Evolutionary conservation across 2,888 invertebrate species (phyloP).

Genomic region (Ischnura elegans): DNA sequence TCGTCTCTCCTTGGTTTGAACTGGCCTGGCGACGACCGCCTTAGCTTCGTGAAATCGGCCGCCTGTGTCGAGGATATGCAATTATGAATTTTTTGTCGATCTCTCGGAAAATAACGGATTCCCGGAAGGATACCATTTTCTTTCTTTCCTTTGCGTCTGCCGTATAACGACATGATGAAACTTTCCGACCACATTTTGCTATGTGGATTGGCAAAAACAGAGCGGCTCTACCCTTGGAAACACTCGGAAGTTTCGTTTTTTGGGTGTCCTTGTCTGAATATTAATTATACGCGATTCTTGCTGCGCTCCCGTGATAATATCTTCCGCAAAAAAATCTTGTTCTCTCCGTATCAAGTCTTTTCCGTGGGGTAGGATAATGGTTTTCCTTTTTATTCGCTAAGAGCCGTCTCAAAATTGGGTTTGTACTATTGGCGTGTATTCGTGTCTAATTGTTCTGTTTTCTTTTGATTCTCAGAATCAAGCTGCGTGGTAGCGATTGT

Average conservation of each 20-base stretch:
- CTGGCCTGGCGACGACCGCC: neutral
- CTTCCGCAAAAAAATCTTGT: neutral
- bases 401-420: neutral
- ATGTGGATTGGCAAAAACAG: neutral
- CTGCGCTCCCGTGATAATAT: neutral
- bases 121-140: neutral
- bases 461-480: neutral
- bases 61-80: neutral
- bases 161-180: slow-evolving; percentile 14
- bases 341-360: neutral
- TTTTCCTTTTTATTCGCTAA: neutral
- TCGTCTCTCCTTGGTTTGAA: neutral
- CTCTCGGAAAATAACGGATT: neutral
- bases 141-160: neutral
- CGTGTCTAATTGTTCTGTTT: neutral
- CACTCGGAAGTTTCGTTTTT: neutral
- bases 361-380: neutral
- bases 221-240: neutral
- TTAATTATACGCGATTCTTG: neutral
- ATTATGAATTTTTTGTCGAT: neutral
- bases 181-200: neutral
- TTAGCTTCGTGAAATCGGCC: neutral
- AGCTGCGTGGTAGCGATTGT: neutral
- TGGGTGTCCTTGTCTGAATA: neutral
- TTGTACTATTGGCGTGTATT: neutral